Percentiles rank a stretch among this genome's conserved stretches.
phyloP scores from a whole-genome alignment of 2,888 invertebrate species.

The Rhaphigaster nebulosa region DNA sequence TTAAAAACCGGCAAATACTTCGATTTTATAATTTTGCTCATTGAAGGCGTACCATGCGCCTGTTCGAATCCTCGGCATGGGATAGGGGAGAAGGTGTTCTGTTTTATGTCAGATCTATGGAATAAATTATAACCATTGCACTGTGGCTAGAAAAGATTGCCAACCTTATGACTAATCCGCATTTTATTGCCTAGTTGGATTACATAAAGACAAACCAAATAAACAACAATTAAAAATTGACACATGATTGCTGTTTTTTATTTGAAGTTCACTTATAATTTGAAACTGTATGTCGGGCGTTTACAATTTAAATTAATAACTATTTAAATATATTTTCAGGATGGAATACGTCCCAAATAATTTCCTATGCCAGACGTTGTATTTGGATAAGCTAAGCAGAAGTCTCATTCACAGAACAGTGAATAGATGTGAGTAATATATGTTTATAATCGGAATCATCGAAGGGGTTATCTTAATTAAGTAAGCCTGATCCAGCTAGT shows the following conservation, averaged over 20 bases:
- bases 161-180: not conserved
- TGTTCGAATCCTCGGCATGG: too few species aligned
- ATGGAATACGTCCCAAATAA: slow-evolving; percentile 48
- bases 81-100: too few species aligned
- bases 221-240: not conserved
- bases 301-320: not conserved
- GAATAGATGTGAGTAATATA: slow-evolving; percentile 40
- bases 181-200: not conserved
- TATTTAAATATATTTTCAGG: not conserved
- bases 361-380: slow-evolving; percentile 34
- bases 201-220: not conserved
- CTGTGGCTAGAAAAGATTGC: not conserved
- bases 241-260: not conserved
- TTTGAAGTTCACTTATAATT: not conserved
- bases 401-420: slow-evolving; percentile 48
- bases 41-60: too few species aligned
- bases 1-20: too few species aligned
- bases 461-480: too few species aligned
- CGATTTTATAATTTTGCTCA: too few species aligned
- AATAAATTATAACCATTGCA: not conserved
- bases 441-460: not conserved
- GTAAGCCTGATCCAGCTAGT: too few species aligned
- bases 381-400: slow-evolving; percentile 43
- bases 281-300: not conserved
- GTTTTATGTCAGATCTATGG: not conserved